These are phyloP conservation scores for Bombus superbus DNA, from an alignment of 1,140 invertebrate genomes.

Conservation along the genomic window DNA sequence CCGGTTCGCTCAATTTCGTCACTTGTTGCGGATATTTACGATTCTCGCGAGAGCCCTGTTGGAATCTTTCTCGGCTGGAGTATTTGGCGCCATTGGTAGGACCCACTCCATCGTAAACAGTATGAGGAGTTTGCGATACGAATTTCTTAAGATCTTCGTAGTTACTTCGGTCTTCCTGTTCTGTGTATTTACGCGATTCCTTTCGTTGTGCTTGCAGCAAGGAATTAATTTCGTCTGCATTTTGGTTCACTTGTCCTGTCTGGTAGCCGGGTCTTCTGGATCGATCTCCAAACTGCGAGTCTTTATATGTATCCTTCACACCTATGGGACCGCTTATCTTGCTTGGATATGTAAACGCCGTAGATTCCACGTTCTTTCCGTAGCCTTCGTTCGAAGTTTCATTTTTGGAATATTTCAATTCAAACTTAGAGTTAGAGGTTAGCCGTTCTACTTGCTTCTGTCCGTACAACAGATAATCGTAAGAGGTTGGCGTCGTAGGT, in stretches of 20 bases:
- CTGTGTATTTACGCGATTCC: not conserved
- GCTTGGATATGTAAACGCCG: not conserved
- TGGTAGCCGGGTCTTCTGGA: not conserved
- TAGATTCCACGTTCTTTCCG: constrained; percentile 19
- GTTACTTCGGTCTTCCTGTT: not conserved
- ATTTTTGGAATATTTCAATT: not conserved
- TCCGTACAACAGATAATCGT: not conserved
- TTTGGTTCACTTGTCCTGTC: constrained; percentile 15
- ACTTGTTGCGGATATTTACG: constrained; percentile 26
- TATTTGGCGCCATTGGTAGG: not conserved
- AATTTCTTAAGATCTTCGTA: not conserved
- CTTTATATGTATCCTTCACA: not conserved
- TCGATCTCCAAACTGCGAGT: constrained; percentile 23
- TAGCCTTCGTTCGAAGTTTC: not conserved
- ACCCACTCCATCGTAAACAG: too few relatives aligned
- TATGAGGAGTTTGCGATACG: not conserved
- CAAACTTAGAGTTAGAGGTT: not conserved
- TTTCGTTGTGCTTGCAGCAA: constrained; percentile 32
- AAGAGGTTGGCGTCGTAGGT: not conserved
- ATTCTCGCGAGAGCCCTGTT: constrained; percentile 4
- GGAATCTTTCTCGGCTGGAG: not conserved
- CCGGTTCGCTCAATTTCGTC: constrained; percentile 1
- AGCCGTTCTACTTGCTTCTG: constrained; percentile 29
- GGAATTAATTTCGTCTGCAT: constrained; percentile 52
- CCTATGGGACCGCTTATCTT: constrained; percentile 39